Percentiles rank a stretch among this genome's conserved stretches.
Evolutionary conservation across 2,113 vertebrate species (phyloP).

Genomic region (Zootoca vivipara): DNA sequence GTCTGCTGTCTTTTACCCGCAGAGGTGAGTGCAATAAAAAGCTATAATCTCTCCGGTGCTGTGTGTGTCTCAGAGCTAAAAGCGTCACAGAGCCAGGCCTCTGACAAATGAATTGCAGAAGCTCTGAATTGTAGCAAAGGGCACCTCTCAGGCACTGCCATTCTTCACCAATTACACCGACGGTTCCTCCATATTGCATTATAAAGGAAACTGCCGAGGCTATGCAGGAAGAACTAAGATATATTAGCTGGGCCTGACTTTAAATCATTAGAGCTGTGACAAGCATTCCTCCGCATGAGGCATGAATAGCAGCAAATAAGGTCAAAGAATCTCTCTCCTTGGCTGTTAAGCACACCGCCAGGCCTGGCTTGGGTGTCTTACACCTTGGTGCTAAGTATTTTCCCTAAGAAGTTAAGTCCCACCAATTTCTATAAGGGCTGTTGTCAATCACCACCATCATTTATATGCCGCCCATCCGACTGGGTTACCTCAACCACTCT

Average conservation of each 20-base stretch:
- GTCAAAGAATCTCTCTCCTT: slow-evolving; percentile 60
- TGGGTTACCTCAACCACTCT: no score
- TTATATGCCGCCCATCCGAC: no score
- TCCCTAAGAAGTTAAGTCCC: background rate
- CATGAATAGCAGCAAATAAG: slow-evolving; percentile 71
- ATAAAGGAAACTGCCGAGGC: slow-evolving; percentile 70
- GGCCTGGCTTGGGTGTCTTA: slow-evolving; percentile 19
- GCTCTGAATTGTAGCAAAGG: slow-evolving; percentile 64
- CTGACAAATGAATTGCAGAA: slow-evolving; percentile 20
- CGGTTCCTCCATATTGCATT: slow-evolving; percentile 63
- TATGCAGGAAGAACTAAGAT: slow-evolving; percentile 72
- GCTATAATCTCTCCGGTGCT: background rate
- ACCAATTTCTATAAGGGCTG: background rate
- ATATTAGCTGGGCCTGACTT: slow-evolving; percentile 67
- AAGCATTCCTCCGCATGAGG: slow-evolving; percentile 71
- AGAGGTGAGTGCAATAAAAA: slow-evolving; percentile 7
- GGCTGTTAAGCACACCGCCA: slow-evolving; percentile 52
- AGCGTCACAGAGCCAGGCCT: slow-evolving; percentile 45
- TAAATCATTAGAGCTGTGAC: slow-evolving; percentile 73
- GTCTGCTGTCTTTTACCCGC: background rate
- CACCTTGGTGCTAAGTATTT: background rate
- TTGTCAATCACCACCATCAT: background rate
- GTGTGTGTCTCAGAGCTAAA: slow-evolving; percentile 24
- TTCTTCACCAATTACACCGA: slow-evolving; percentile 71
- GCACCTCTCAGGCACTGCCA: slow-evolving; percentile 58